A percentile compares a stretch with the other conserved stretches of the same genome.
Evolutionary conservation across 2,888 invertebrate genomes (phyloP).

Genomic region (Calephelis perditalis): DNA sequence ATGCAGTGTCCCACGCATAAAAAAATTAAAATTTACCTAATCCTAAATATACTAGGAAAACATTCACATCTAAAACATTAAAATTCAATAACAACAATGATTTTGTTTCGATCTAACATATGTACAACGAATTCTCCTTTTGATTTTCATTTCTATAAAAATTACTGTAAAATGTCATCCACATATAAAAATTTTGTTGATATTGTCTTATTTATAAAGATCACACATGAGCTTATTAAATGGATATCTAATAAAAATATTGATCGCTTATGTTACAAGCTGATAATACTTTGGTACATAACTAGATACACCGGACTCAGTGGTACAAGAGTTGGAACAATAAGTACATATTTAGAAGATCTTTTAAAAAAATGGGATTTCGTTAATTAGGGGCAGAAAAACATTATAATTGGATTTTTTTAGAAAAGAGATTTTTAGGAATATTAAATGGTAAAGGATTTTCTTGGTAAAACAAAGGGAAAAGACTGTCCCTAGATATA

Average conservation of each 20-base stretch:
- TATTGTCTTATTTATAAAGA: conserved; percentile 60
- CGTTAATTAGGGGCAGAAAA: no score
- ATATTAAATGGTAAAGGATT: no score
- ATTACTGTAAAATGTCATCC: conserved; percentile 45
- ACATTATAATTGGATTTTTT: no score
- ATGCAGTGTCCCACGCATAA: conserved; percentile 39
- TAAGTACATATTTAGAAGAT: background rate
- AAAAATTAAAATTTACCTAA: conserved; percentile 44
- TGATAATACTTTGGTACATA: conserved; percentile 63
- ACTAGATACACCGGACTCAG: conserved; percentile 18
- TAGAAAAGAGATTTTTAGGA: no score
- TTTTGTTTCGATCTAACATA: conserved; percentile 47
- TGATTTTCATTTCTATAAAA: conserved; percentile 36
- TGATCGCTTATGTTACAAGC: conserved; percentile 34
- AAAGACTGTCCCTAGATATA: no score
- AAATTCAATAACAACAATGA: conserved; percentile 66
- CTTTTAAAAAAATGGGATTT: no score
- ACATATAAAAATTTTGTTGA: conserved; percentile 47
- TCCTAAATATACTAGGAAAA: conserved; percentile 47
- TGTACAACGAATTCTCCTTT: conserved; percentile 49
- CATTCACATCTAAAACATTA: conserved; percentile 63
- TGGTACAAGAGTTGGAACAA: background rate
- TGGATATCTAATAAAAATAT: conserved; percentile 38
- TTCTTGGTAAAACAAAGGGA: no score
- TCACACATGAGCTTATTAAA: conserved; percentile 53